These are phyloP conservation scores for Phainopepla nitens DNA, from an alignment of 2,113 vertebrate species.

Conservation along the genomic window DNA sequence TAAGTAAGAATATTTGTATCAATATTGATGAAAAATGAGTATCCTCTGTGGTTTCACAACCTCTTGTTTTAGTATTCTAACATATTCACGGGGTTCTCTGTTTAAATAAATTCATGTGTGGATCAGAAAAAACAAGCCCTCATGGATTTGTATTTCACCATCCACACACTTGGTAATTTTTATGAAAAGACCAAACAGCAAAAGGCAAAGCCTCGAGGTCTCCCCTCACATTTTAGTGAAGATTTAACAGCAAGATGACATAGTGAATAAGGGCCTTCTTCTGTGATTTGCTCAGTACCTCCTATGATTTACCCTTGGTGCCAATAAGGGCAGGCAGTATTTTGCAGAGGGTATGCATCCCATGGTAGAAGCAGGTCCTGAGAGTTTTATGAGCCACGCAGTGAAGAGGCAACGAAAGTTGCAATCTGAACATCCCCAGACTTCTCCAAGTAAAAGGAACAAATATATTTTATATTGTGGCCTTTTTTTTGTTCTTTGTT, in stretches of 20 bases:
- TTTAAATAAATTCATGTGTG: neutral
- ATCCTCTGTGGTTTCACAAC: neutral
- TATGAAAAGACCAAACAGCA: constrained; percentile 20
- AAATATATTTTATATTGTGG: neutral
- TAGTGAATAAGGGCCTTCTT: constrained; percentile 34
- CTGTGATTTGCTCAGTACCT: constrained; percentile 53
- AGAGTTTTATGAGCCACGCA: neutral
- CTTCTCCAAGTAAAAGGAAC: neutral
- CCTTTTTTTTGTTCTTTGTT: neutral
- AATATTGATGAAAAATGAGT: neutral
- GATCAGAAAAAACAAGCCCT: neutral
- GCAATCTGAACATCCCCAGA: neutral
- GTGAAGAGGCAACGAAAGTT: neutral
- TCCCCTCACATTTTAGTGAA: constrained; percentile 46
- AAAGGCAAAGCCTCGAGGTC: constrained; percentile 24
- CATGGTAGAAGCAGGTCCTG: neutral
- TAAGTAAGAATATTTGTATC: neutral
- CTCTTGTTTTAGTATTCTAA: constrained; percentile 5
- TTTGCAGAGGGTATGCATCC: constrained; percentile 22
- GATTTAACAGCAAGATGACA: constrained; percentile 54
- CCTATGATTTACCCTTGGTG: constrained; percentile 50
- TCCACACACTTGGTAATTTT: constrained; percentile 9
- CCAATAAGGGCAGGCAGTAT: constrained; percentile 41
- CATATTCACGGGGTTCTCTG: neutral
- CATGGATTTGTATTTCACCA: neutral